These are phyloP conservation scores for Stenchaetothrips biformis DNA, from an alignment of 2,888 invertebrate species.

Conservation along the genomic window DNA sequence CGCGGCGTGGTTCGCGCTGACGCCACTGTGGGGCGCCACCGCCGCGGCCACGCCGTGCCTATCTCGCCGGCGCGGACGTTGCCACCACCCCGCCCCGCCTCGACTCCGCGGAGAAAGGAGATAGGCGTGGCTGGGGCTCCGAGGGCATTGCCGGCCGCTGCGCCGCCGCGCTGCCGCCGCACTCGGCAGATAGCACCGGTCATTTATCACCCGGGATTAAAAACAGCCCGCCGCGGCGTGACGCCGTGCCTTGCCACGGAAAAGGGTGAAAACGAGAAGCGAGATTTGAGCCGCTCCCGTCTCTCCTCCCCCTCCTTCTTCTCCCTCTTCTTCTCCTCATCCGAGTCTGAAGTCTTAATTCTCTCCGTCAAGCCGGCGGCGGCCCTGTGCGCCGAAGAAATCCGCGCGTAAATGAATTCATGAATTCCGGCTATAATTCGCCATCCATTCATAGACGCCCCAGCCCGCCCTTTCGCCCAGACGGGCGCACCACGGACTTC, in stretches of 20 bases:
- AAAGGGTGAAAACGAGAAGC: conserved; percentile 18
- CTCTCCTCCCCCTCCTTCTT: neutral
- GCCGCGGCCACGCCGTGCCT: too few relatives aligned
- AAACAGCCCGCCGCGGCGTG: neutral
- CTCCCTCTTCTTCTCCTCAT: neutral
- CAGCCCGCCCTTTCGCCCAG: neutral
- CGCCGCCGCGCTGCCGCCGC: neutral
- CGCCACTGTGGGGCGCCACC: too few relatives aligned
- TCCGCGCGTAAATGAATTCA: conserved; percentile 10
- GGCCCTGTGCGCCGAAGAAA: neutral
- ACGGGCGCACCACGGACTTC: too few relatives aligned
- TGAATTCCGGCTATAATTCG: conserved; percentile 13
- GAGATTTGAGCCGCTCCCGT: conserved; percentile 10
- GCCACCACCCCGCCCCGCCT: neutral
- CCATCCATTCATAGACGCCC: neutral
- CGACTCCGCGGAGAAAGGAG: neutral
- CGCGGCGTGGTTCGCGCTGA: too few relatives aligned
- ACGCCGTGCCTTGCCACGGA: neutral
- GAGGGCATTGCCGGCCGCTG: neutral
- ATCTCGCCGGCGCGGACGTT: neutral
- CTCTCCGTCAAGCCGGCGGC: neutral
- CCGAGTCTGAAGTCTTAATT: neutral
- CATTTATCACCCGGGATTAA: conserved; percentile 24
- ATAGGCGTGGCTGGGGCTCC: neutral
- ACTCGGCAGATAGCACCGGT: conserved; percentile 19